Evolutionary conservation across 2,888 invertebrate genomes (phyloP), one percentile per base, ranked within the genome.

Genomic region (Ectemnius continuus): DNA sequence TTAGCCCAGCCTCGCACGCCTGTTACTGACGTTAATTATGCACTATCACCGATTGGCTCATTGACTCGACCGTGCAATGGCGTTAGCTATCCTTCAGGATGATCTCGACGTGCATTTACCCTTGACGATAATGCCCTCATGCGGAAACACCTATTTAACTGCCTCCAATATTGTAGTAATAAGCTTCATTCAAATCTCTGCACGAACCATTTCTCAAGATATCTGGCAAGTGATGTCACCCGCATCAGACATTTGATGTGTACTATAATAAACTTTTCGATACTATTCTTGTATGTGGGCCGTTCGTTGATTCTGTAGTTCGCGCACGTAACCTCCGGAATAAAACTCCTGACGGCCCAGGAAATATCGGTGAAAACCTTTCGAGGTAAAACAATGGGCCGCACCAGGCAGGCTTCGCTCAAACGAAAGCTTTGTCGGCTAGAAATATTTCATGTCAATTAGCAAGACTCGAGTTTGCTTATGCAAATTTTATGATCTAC

Each of bases 11-110:
- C 66, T 45, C 59, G 60, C 61, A 57, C 23, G 63, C 52, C 14
- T 26, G 73, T 71, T 16, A 61, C 11, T 68, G 28, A 61, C 67
- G 79, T 79, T 79, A 75, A 79, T 79, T 79, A 70, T 62, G 62
- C 76, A 59, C 61, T 20, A 61, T 26, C 60, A 58, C 56, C 66
- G 73, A 75, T 75, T 75, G 62, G 71, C 61, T 72, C 72, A 72
- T 67, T 72, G 67, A 58, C 63, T 23, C 28, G 56, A 52, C 36
- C 36, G 48, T 52, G 36, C 69, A 46, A 4, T 36, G 64, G 56
- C 56, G 56, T 36, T 57, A 56, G n/a, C 58, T 62, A 58, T 45
- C 46, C 46, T 61, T 45, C 52, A 57, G 4, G 26, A 67, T 62
- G 71, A 71, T 67, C 67, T 58, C 67, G 65, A 61, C 59, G 64